Percentiles rank a stretch among this genome's conserved stretches.
Evolutionary conservation across 2,797 vertebrate species (phyloP).

Genomic region (Pteropus rufus): DNA sequence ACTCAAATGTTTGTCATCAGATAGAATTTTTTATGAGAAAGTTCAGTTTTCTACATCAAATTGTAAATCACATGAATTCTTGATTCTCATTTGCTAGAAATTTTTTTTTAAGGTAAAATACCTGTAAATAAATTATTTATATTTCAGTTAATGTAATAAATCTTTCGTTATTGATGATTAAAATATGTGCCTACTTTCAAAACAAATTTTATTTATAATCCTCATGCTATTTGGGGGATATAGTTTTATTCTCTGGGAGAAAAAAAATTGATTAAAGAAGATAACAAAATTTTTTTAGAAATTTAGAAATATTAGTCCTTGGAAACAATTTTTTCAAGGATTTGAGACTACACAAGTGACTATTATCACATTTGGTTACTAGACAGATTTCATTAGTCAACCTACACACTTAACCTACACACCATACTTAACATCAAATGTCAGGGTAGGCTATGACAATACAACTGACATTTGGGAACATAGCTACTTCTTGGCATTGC

Average conservation of each 20-base stretch:
- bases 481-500: not conserved
- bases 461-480: not conserved
- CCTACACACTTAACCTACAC: not conserved
- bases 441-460: not conserved
- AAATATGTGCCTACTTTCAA: not conserved
- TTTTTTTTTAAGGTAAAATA: not conserved
- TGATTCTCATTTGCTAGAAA: not conserved
- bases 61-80: not conserved
- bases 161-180: not conserved
- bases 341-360: not conserved
- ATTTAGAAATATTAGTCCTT: not conserved
- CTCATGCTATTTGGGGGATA: not conserved
- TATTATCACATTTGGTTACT: not conserved
- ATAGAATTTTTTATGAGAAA: not conserved
- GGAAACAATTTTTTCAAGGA: not conserved
- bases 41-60: not conserved
- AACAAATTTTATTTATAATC: not conserved
- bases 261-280: not conserved
- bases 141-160: not conserved
- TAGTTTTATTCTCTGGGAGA: not conserved
- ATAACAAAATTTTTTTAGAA: not conserved
- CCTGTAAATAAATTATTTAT: not conserved
- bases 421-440: not conserved
- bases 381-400: slow-evolving; percentile 14
- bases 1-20: not conserved